These are phyloP conservation scores for Xestia rhomboidea DNA, from an alignment of 2,888 invertebrate genomes.

Conservation along the genomic window DNA sequence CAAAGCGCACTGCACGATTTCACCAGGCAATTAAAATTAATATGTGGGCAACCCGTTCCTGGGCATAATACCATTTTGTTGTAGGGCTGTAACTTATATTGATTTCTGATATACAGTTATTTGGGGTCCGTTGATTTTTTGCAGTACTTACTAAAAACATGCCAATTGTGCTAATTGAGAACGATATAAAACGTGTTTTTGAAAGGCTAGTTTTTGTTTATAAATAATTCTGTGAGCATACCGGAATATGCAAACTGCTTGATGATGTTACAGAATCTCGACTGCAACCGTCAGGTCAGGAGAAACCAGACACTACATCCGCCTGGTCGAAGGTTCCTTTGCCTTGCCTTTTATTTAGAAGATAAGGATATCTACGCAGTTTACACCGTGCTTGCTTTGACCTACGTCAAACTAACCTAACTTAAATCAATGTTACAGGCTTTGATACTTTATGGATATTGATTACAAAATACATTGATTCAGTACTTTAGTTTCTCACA, in stretches of 20 bases:
- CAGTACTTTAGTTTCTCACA: not conserved
- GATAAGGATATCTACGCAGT: not conserved
- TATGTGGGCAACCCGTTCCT: constrained; percentile 71
- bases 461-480: not conserved
- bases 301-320: not conserved
- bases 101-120: not conserved
- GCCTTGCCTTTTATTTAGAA: not conserved
- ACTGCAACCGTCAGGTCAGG: not conserved
- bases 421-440: not conserved
- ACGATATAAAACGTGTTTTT: not conserved
- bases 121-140: not conserved
- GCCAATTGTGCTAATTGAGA: not conserved
- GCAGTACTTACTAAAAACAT: not conserved
- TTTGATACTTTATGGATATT: not conserved
- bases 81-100: constrained; percentile 44
- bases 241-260: not conserved
- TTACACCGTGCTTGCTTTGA: not conserved
- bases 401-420: not conserved
- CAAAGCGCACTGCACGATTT: constrained; percentile 66
- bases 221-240: not conserved
- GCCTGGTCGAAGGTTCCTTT: not conserved
- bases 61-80: constrained; percentile 54
- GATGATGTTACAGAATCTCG: not conserved
- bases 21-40: constrained; percentile 75
- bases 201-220: not conserved